Conservation (phyloP, 2,888 invertebrate genomes). For the Clivina fossor region DNA sequence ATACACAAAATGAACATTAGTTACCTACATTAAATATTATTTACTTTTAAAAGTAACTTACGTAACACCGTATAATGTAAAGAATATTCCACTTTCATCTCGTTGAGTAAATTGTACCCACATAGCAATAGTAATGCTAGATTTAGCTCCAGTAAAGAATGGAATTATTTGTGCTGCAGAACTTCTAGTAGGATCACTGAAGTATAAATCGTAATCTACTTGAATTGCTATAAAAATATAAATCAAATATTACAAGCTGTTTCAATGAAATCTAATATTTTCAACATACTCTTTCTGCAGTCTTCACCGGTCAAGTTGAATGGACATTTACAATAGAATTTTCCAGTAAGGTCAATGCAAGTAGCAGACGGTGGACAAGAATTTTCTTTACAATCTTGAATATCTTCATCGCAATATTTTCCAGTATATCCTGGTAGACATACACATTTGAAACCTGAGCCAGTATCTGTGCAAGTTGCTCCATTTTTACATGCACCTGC, state of each 20-base stretch:
- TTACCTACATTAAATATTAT: slow-evolving; percentile 11
- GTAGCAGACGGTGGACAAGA: slow-evolving; percentile 93
- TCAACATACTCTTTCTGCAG: slow-evolving; percentile 86
- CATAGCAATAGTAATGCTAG: slow-evolving; percentile 85
- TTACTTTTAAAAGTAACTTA: slow-evolving; percentile 50
- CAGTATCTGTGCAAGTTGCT: slow-evolving; percentile 86
- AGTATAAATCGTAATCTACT: slow-evolving; percentile 96
- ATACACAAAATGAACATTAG: slow-evolving; percentile 35
- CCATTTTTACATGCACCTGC: slow-evolving; percentile 91
- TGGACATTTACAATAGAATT: slow-evolving; percentile 95
- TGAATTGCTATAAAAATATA: slow-evolving; percentile 74
- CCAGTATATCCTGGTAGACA: slow-evolving; percentile 79
- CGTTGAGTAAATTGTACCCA: slow-evolving; percentile 95
- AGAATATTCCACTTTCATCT: slow-evolving; percentile 92
- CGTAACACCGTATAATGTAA: slow-evolving; percentile 89
- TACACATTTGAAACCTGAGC: slow-evolving; percentile 79
- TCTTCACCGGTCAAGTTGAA: slow-evolving; percentile 96
- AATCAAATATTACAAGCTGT: slow-evolving; percentile 14
- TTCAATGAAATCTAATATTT: no score
- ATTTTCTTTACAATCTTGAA: slow-evolving; percentile 88
- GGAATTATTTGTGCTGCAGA: slow-evolving; percentile 93
- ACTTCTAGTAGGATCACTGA: slow-evolving; percentile 86
- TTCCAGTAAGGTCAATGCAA: slow-evolving; percentile 87
- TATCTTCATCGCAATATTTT: slow-evolving; percentile 88
- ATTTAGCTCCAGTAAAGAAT: slow-evolving; percentile 75